Base-by-base conservation (phyloP, 2,888 invertebrate genomes). In the Ypsolopha sequella region DNA sequence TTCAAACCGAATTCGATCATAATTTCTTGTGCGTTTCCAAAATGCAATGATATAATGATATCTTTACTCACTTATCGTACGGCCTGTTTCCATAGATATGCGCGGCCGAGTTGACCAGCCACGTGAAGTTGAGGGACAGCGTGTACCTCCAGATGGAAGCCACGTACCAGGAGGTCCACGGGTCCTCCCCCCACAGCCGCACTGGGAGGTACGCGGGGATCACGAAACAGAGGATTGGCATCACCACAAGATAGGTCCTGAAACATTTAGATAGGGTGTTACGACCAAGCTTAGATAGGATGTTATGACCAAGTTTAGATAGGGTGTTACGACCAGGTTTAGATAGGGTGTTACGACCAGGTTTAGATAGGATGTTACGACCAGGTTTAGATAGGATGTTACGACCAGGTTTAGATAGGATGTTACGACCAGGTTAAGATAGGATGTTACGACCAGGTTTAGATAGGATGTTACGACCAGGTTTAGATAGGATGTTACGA, bases 101-200 rank as follows among this genome's bases (percentile, higher is more conserved):
- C 0, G 97, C 97, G 0, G 95, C 95, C 54, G 95, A 96, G 84
- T 98, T 98, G 13, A 98, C 96, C 54, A 95, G 82, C 97, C 97
- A 98, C 0, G 97, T 98, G 63, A 91, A 88, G 73, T 98, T 93
- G 45, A 98, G 88, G 0, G 92, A 89, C 6, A 93, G 46, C 4
- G 91, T 91, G 79, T 96, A 97, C 52, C 97, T 89, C 58, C 93
- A 82, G 55, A 96, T 85, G 8, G 91, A 89, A 8, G 91, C 89
- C 41, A 92, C 87, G 76, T 94, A 94, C 91, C 94, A 96, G 9
- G 95, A 90, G 24, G 88, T 87, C 82, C 90, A 90, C 0, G 91
- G 78, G 35, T 88, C 88, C 69, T 96, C 96, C 1, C 90, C 90
- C 93, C 95, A 95, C 51, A 90, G 86, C 57, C 89, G 90, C 60